Base-by-base conservation (phyloP, 2,797 vertebrate species). In the Centroberyx gerrardi region DNA sequence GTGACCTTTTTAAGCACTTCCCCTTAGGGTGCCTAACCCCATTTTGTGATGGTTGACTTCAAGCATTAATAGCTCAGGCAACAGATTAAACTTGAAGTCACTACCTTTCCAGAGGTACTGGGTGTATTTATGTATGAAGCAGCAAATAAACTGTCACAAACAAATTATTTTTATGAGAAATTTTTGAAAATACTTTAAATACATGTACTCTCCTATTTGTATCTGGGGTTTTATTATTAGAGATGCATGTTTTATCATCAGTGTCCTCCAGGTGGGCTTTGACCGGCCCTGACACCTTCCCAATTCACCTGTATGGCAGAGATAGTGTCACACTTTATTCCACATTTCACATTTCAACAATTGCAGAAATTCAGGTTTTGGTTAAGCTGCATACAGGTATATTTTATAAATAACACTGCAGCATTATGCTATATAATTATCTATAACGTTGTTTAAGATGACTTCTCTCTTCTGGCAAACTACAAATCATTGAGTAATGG, bases 1-100 rank as follows among this genome's bases (percentile, higher is more conserved):
- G 13, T 49, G 62, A 74, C 74, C 69, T 80, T 75, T 62, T 31
- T 52, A 48, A 65, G 62, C 14, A 12, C 58, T 58, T 65, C 61
- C 42, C 42, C 58, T 33, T 22, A 8, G 68, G 71, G 29, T 13
- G 44, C 8, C 64, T 55, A 33, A 55, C 48, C 28, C 40, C 10
- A 33, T 44, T 65, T 54, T 68, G 29, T 63, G 46, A 67, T 56
- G 40, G 27, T 15, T 55, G 44, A 58, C 14, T 76, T 62, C n/a
- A 62, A 58, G 55, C 54, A 56, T 44, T 68, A 62, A 63, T 76
- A 58, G 72, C 67, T 72, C 53, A 31, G 49, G 29, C n/a, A 52
- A 17, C 33, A 51, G n/a, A 58, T 40, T 28, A 5, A 29, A 52
- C 13, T 56, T 66, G 2, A 62, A 52, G 18, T 8, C 28, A 44